These are phyloP conservation scores for Hydropotes inermis DNA, from an alignment of 2,113 vertebrate species.

Conservation along the genomic window DNA sequence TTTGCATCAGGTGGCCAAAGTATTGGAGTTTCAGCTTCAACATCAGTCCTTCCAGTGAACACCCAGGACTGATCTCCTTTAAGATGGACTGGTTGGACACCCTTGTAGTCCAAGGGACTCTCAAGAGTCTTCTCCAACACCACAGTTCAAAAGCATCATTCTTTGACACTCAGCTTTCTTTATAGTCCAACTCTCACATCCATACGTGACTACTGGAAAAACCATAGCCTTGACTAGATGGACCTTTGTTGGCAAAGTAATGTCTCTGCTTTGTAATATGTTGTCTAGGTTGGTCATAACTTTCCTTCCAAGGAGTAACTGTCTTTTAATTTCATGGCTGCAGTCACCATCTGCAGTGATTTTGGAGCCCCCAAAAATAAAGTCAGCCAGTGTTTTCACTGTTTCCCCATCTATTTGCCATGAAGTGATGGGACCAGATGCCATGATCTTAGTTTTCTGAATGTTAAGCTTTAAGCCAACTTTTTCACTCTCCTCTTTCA, in stretches of 20 bases:
- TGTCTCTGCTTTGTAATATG: background rate
- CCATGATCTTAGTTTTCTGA: background rate
- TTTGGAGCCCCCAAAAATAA: background rate
- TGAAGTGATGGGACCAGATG: background rate
- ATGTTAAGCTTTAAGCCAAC: background rate
- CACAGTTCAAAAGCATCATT: background rate
- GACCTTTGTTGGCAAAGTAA: background rate
- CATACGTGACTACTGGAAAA: background rate
- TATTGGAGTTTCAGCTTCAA: background rate
- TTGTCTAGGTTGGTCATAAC: background rate
- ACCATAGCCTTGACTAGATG: background rate
- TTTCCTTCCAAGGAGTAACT: background rate
- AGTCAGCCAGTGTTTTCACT: background rate
- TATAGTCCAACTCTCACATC: background rate
- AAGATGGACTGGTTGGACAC: background rate
- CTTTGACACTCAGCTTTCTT: background rate
- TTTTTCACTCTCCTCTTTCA: background rate
- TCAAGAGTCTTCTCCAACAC: background rate
- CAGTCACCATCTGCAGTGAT: background rate
- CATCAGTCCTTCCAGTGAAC: background rate
- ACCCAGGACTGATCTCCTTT: background rate
- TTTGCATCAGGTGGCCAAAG: background rate
- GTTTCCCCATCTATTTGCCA: background rate
- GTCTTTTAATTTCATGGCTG: background rate
- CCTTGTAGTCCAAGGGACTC: background rate